Evolutionary conservation across 2,113 vertebrate genomes (phyloP), one percentile per base, ranked within the genome.

Genomic region (Ammodytes dubius): DNA sequence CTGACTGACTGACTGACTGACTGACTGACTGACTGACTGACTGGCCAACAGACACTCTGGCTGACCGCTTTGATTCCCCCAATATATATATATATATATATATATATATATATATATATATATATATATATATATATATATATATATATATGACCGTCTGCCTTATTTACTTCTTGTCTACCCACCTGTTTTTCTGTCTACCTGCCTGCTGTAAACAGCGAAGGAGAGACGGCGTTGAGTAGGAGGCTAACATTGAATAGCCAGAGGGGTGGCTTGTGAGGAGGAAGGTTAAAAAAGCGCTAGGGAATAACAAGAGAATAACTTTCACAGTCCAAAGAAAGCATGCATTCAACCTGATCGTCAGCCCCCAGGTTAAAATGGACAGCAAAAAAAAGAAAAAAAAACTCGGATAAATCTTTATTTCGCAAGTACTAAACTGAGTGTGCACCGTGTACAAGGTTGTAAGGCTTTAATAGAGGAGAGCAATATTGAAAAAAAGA

Each of bases 131-230:
- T 27, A 27, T 27, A 27, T 1, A 27, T 27, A 27, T 27, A 27
- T 27, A 27, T 27, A 27, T 27, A 27, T 27, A 27, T n/a, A n/a
- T 14, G 52, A 75, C 73, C 43, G 83, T 69, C 77, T 54, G 84
- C 70, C 79, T 79, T 81, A 84, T 88, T 86, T 85, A 70, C 77
- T 84, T 37, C 66, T 35, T 13, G 56, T 79, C 74, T 52, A 6
- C 53, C 61, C 40, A 70, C 65, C 70, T 82, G 84, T 52, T 61
- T 27, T 81, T 58, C 76, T 73, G 39, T 82, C 83, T 35, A 45
- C 61, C 57, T 56, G 39, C 73, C 64, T 63, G 61, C 45, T 65
- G 49, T 37, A 82, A 35, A 17, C 46, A 75, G 35, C 40, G 71
- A 52, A 63, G 52, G 50, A 54, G 73, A n/a, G 68, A 52, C n/a